These are phyloP conservation scores for Zapornia atra DNA, from an alignment of 2,113 vertebrate species.

Conservation along the genomic window DNA sequence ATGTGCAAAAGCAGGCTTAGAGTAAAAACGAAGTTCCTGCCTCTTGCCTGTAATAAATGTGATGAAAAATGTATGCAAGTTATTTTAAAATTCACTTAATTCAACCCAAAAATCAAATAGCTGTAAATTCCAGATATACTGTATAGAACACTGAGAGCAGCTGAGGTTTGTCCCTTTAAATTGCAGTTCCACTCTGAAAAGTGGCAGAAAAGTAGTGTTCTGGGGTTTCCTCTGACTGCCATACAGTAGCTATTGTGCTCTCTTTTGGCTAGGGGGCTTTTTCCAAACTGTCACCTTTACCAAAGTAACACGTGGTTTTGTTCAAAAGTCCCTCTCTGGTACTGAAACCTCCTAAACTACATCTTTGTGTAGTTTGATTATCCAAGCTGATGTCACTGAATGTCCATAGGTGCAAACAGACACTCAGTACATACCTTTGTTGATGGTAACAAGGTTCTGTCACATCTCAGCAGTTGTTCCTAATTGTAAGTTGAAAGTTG, in stretches of 20 bases:
- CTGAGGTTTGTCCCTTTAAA: background rate
- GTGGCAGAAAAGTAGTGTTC: background rate
- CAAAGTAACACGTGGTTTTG: background rate
- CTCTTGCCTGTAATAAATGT: background rate
- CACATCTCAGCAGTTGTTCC: background rate
- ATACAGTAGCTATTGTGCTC: background rate
- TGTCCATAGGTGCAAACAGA: background rate
- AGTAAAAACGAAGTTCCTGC: background rate
- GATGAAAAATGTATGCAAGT: background rate
- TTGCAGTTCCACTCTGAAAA: background rate
- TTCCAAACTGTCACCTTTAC: background rate
- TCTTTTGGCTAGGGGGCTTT: background rate
- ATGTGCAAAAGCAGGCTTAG: background rate
- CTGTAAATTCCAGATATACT: background rate
- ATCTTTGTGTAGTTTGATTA: background rate
- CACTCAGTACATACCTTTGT: background rate
- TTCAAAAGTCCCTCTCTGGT: background rate
- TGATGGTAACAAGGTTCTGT: background rate
- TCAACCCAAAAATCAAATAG: background rate
- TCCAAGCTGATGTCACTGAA: background rate
- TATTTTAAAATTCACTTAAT: background rate
- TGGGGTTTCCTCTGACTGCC: background rate
- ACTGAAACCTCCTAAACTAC: background rate
- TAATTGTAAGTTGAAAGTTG: background rate
- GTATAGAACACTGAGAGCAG: background rate